Percentiles rank a stretch among this genome's conserved stretches.
Evolutionary conservation across 2,888 invertebrate genomes (phyloP).

Genomic region (Drosophila barbarae): DNA sequence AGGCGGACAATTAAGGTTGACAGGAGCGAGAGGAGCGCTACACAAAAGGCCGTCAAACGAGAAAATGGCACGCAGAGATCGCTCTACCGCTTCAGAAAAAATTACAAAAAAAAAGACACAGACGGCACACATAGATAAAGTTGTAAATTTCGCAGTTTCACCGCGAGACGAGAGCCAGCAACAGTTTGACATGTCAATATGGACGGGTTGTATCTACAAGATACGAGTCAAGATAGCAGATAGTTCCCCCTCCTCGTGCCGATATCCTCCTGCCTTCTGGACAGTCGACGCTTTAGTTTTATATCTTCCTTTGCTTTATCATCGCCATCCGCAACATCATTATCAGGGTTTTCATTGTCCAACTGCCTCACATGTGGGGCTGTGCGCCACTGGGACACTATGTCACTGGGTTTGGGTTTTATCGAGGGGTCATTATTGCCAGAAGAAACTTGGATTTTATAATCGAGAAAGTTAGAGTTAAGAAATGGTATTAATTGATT

Average conservation of each 20-base stretch:
- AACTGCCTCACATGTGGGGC: slow-evolving; percentile 30
- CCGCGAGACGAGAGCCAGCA: slow-evolving; percentile 23
- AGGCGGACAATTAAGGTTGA: slow-evolving; percentile 71
- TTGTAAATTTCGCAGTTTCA: slow-evolving; percentile 66
- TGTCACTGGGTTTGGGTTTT: slow-evolving; percentile 5
- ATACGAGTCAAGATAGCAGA: slow-evolving; percentile 30
- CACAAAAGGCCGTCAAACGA: slow-evolving; percentile 72
- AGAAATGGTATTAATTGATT: not conserved
- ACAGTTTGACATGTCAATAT: slow-evolving; percentile 69
- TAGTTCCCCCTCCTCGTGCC: slow-evolving; percentile 1
- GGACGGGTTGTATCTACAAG: slow-evolving; percentile 34
- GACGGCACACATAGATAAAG: slow-evolving; percentile 73
- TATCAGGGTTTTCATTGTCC: slow-evolving; percentile 32
- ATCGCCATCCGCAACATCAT: slow-evolving; percentile 46
- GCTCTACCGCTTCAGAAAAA: slow-evolving; percentile 19
- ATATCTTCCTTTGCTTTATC: slow-evolving; percentile 59
- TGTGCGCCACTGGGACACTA: slow-evolving; percentile 29
- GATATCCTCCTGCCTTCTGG: slow-evolving; percentile 41
- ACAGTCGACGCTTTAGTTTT: slow-evolving; percentile 68
- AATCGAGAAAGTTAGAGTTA: not conserved
- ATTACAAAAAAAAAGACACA: not conserved
- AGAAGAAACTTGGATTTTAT: not conserved
- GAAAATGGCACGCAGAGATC: slow-evolving; percentile 70
- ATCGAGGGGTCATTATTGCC: not conserved
- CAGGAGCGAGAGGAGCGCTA: slow-evolving; percentile 49